phyloP scores from a whole-genome alignment of 2,888 invertebrate genomes.

The Arge pagana region DNA sequence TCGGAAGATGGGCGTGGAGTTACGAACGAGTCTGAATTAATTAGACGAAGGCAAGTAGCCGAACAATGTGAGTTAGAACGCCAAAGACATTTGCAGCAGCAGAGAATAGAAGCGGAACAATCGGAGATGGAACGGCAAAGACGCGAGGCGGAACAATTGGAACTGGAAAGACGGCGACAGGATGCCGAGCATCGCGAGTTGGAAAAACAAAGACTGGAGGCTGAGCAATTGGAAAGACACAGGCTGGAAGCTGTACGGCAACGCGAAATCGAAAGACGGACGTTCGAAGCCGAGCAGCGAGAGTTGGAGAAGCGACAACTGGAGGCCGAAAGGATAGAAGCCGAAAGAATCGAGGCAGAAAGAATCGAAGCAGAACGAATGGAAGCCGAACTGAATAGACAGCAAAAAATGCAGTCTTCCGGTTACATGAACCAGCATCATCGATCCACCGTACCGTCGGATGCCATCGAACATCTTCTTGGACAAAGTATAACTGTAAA shows the following conservation, averaged over 20 bases:
- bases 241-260: slow-evolving; percentile 6
- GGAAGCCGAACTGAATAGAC: slow-evolving; percentile 46
- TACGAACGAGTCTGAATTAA: slow-evolving; percentile 34
- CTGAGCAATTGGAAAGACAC: slow-evolving; percentile 30
- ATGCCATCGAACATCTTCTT: slow-evolving; percentile 57
- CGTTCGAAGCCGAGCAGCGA: slow-evolving; percentile 28
- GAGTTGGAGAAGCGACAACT: slow-evolving; percentile 21
- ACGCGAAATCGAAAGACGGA: slow-evolving; percentile 31
- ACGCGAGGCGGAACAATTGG: slow-evolving; percentile 32
- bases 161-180: slow-evolving; percentile 34
- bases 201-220: slow-evolving; percentile 37
- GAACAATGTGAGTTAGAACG: slow-evolving; percentile 36
- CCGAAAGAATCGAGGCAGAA: slow-evolving; percentile 43
- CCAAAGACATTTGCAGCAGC: slow-evolving; percentile 38
- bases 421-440: slow-evolving; percentile 47
- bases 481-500: slow-evolving; percentile 70
- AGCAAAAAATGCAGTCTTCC: slow-evolving; percentile 45
- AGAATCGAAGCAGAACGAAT: slow-evolving; percentile 44
- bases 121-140: slow-evolving; percentile 17
- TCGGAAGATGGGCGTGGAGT: too few relatives aligned
- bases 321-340: slow-evolving; percentile 38
- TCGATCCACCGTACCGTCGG: slow-evolving; percentile 32
- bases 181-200: slow-evolving; percentile 38
- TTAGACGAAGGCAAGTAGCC: slow-evolving; percentile 34
- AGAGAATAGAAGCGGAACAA: slow-evolving; percentile 34